Evolutionary conservation across 1,140 invertebrate genomes (phyloP).

Genomic region (Euglossa dilemma): DNA sequence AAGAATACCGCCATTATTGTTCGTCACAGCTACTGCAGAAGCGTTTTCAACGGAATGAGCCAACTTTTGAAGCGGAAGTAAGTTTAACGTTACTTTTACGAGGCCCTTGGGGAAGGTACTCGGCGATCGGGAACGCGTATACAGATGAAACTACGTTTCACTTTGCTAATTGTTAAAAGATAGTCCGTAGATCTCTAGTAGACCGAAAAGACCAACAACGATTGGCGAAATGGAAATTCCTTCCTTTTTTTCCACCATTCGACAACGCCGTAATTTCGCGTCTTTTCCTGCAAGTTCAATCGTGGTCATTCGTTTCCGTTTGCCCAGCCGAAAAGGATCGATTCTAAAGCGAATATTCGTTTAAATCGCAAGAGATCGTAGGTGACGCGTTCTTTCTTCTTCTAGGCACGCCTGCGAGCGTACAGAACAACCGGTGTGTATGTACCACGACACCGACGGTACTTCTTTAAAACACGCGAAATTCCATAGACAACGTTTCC

Average conservation of each 20-base stretch:
- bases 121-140: neutral
- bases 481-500: neutral
- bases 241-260: neutral
- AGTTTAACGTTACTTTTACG: constrained; percentile 1
- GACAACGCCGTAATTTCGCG: neutral
- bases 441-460: no score
- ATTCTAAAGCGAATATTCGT: neutral
- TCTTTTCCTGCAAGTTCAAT: neutral
- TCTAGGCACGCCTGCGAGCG: no score
- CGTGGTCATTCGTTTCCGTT: neutral
- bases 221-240: neutral
- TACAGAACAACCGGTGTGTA: no score
- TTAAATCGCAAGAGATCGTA: neutral
- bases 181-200: no score
- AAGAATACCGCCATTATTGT: neutral
- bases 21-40: neutral
- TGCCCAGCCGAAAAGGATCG: no score
- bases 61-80: neutral
- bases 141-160: neutral
- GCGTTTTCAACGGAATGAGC: neutral
- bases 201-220: neutral
- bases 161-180: neutral
- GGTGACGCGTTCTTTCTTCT: neutral
- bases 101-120: no score
- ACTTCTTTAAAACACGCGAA: no score